Base-by-base conservation (phyloP, 2,888 invertebrate genomes). In the Hartigia nigra region DNA sequence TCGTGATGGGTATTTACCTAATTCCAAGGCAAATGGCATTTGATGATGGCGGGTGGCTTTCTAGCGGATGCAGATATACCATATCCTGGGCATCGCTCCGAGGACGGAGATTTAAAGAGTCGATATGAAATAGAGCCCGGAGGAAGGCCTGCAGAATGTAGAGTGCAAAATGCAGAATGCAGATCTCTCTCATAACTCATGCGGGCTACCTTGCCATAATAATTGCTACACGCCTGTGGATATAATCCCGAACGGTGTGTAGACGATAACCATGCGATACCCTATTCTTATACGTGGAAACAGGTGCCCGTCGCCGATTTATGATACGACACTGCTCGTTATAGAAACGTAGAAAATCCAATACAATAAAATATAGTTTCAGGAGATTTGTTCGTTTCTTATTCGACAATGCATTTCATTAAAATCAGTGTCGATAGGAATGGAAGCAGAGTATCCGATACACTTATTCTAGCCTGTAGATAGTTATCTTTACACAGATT, bases 101-200 rank as follows among this genome's bases (percentile, higher is more conserved):
- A 37, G 75, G 75, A 23, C 86, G 87, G 86, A 88, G 89, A 88
- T 89, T 88, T 86, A 86, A 86, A 87, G 87, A 86, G 85, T 88
- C 87, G 88, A 89, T 89, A 88, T 88, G 84, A 85, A 85, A 84
- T 83, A 82, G 84, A 84, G 84, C 83, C 84, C 76, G 80, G 80
- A 81, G 82, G 83, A 82, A 79, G 81, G 79, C 76, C 77, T 81
- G 78, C 23, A 55, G 55, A 23, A 55, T 23, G 9, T 55, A 55
- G 55, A 55, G 14, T 55, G 79, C 80, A 84, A 84, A 55, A 55
- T 55, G 79, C 80, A 84, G 84, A 86, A 86, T 85, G 84, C 86
- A 85, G 85, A 86, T 85, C 85, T 86, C 86, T 86, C 84, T 79
- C 82, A 85, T 85, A 86, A 86, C 83, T 86, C 85, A 84, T 81